phyloP scores from a whole-genome alignment of 1,140 invertebrate species.

The Drosophila equinoxialis region DNA sequence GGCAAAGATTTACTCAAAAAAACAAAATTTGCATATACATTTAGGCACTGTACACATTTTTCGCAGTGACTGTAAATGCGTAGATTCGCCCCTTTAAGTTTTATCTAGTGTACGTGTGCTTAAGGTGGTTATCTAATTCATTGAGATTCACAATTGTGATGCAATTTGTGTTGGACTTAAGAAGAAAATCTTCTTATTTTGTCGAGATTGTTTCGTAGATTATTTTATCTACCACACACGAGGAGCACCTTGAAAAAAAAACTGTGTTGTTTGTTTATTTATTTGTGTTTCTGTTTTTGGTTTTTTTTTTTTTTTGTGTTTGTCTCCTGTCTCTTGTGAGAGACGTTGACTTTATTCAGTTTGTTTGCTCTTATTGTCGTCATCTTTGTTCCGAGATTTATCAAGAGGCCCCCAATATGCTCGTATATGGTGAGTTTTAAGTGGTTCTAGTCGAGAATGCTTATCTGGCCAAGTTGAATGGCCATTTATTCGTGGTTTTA shows the following conservation, averaged over 20 bases:
- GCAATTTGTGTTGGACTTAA: slow-evolving; percentile 29
- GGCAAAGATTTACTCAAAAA: too few relatives aligned
- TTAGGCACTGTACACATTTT: too few relatives aligned
- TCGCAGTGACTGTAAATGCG: too few relatives aligned
- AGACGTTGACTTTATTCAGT: not conserved
- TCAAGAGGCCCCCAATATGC: not conserved
- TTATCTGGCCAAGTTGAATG: slow-evolving; percentile 13
- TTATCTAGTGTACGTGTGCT: not conserved
- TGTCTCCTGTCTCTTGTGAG: slow-evolving; percentile 33
- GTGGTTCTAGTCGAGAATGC: not conserved
- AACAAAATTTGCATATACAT: too few relatives aligned
- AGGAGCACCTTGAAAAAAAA: slow-evolving; percentile 42
- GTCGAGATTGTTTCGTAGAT: not conserved
- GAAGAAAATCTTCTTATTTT: slow-evolving; percentile 6
- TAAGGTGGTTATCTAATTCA: not conserved
- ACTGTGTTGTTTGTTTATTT: slow-evolving; percentile 4
- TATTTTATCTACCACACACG: not conserved
- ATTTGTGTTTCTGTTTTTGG: not conserved
- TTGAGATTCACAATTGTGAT: slow-evolving; percentile 19
- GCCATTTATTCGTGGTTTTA: slow-evolving; percentile 31
- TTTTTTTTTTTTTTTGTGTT: slow-evolving; percentile 19
- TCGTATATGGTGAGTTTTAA: not conserved
- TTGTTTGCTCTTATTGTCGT: slow-evolving; percentile 7
- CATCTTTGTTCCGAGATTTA: not conserved
- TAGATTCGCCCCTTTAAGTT: not conserved